Base-by-base conservation (phyloP, 1,140 invertebrate genomes). In the Halyomorpha halys region DNA sequence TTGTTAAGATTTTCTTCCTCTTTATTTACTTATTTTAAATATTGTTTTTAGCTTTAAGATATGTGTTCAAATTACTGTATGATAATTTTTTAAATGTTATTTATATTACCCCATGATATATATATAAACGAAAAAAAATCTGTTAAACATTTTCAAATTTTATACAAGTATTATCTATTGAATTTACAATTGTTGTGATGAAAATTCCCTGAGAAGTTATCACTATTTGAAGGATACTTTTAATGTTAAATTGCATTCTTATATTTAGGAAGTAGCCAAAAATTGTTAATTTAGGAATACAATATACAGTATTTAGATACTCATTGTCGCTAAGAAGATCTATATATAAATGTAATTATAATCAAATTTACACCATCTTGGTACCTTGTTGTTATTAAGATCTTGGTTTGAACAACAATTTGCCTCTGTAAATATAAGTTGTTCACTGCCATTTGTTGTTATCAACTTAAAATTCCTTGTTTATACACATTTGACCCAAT, bases 211-310 rank as follows among this genome's bases (percentile, higher is more conserved):
- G 25, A 62, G 47, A 62, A 62, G 61, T 49, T 62, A 49, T 62
- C 61, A 51, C 44, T 49, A 62, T 15, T 45, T 30, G 61, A 44
- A 62, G 18, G 16, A 62, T 62, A 30, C 25, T 49, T 62, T 49
- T 62, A 30, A 49, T 51, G 61, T 62, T 30, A 47, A 30, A 51
- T 62, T 25, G 44, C 44, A 49, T 62, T 27, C 44, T 62, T 51
- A 47, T 62, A 34, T 27, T 54, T 64, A 64, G 63, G 53, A 60
- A 65, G 47, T 65, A 65, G 64, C 60, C 56, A 65, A 39, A 65
- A 61, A 51, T 65, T 60, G 59, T 47, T 49, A 65, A 5, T 59
- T 65, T 49, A 61, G 44, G 34, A 59, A 65, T 56, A 45, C 34
- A 44, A 59, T 53, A 45, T 45, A 49, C 45, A 63, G 49, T 63